A percentile compares a stretch with the other conserved stretches of the same genome.
phyloP scores from a whole-genome alignment of 2,113 vertebrate genomes.

The Burhinus bistriatus region DNA sequence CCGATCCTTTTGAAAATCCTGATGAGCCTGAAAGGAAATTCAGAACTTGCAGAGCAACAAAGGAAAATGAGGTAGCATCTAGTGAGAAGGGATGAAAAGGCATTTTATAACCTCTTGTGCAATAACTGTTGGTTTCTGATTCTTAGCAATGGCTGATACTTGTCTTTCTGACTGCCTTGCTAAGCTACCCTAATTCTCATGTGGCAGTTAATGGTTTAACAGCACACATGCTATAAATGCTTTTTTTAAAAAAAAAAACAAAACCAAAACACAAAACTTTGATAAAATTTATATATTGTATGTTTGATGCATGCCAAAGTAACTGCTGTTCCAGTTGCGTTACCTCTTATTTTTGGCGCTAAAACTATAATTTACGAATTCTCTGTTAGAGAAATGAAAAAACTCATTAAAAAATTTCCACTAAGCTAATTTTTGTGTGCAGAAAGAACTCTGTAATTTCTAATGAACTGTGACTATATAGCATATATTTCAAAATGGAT shows the following conservation, averaged over 20 bases:
- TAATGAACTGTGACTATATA: neutral
- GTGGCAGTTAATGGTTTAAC: neutral
- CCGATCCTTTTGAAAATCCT: neutral
- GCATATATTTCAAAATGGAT: neutral
- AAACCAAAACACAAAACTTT: neutral
- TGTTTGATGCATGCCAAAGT: neutral
- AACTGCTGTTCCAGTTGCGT: neutral
- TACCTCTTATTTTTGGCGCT: neutral
- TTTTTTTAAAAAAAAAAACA: neutral
- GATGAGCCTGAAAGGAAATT: neutral
- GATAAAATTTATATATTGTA: neutral
- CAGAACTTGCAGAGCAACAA: neutral
- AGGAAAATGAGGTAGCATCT: neutral
- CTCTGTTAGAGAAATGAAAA: neutral
- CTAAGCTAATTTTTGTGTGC: neutral
- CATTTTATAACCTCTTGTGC: neutral
- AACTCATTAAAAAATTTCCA: neutral
- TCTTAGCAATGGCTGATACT: neutral
- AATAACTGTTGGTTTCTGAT: neutral
- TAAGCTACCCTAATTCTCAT: neutral
- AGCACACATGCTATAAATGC: accelerated
- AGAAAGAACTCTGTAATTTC: neutral
- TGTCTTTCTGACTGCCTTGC: neutral
- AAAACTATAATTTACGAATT: neutral
- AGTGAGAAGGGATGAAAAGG: neutral